phyloP scores from a whole-genome alignment of 2,113 vertebrate genomes.

The Tympanuchus pallidicinctus region DNA sequence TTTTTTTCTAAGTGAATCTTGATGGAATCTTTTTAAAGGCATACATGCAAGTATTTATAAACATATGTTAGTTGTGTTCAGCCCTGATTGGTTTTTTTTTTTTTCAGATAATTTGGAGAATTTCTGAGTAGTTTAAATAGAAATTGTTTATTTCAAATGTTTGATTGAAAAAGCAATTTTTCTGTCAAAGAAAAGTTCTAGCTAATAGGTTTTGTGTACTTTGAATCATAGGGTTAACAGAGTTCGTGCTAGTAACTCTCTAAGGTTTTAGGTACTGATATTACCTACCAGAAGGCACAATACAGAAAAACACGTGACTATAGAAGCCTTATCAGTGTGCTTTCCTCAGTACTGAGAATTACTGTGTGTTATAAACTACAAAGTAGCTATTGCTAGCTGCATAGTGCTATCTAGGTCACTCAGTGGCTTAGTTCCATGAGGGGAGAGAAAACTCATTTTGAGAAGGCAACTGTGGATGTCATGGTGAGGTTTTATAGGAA shows the following conservation, averaged over 20 bases:
- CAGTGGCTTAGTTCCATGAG: background rate
- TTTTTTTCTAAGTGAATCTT: background rate
- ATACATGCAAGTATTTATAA: background rate
- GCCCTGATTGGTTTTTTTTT: background rate
- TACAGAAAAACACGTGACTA: background rate
- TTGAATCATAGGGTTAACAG: background rate
- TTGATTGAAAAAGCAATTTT: background rate
- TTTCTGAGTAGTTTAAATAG: background rate
- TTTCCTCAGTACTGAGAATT: background rate
- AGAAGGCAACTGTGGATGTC: background rate
- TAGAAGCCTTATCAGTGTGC: background rate
- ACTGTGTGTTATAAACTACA: background rate
- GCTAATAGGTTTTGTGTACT: background rate
- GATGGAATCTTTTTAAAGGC: background rate
- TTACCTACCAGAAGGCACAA: background rate
- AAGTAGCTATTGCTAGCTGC: background rate
- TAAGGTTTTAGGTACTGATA: background rate
- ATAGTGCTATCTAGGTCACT: background rate
- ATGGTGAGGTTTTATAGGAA: background rate
- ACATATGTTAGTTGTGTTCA: background rate
- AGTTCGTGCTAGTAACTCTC: background rate
- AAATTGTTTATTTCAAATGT: background rate
- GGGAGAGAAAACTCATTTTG: background rate
- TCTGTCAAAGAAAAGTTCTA: background rate
- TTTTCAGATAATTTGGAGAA: background rate